Conservation (phyloP, 2,113 vertebrate genomes). For the Paracanthobrama guichenoti region DNA sequence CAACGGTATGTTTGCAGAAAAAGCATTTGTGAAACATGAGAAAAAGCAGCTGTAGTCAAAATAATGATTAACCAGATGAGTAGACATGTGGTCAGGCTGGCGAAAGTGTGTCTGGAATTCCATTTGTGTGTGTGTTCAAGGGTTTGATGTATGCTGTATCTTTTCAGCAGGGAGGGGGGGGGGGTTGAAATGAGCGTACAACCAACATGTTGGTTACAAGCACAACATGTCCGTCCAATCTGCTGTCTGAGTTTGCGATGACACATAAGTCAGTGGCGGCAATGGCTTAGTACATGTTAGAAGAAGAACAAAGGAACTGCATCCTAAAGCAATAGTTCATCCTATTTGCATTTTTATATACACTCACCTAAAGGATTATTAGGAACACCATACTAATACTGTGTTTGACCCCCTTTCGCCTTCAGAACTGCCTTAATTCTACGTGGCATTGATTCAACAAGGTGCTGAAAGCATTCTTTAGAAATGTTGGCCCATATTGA, state of each 20-base stretch:
- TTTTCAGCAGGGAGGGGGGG: constrained; percentile 40
- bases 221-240: constrained; percentile 42
- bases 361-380: too few relatives aligned
- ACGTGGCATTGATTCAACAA: too few relatives aligned
- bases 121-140: constrained; percentile 30
- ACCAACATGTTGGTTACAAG: too few relatives aligned
- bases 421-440: too few relatives aligned
- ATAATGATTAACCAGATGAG: constrained; percentile 50
- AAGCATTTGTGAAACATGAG: constrained; percentile 38
- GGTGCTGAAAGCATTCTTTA: too few relatives aligned
- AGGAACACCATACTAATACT: too few relatives aligned
- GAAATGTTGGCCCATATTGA: too few relatives aligned
- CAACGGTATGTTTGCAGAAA: not conserved
- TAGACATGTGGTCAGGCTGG: constrained; percentile 47
- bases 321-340: not conserved
- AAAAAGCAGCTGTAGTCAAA: constrained; percentile 47
- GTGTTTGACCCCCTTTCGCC: too few relatives aligned
- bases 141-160: constrained; percentile 29
- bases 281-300: not conserved
- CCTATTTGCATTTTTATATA: not conserved
- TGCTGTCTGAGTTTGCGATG: constrained; percentile 30
- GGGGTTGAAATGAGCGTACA: constrained; percentile 28
- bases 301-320: not conserved
- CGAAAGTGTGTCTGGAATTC: constrained; percentile 8
- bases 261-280: constrained; percentile 36